These are phyloP conservation scores for Ctenosaura bakeri DNA, from an alignment of 2,797 vertebrate species.

Conservation along the genomic window DNA sequence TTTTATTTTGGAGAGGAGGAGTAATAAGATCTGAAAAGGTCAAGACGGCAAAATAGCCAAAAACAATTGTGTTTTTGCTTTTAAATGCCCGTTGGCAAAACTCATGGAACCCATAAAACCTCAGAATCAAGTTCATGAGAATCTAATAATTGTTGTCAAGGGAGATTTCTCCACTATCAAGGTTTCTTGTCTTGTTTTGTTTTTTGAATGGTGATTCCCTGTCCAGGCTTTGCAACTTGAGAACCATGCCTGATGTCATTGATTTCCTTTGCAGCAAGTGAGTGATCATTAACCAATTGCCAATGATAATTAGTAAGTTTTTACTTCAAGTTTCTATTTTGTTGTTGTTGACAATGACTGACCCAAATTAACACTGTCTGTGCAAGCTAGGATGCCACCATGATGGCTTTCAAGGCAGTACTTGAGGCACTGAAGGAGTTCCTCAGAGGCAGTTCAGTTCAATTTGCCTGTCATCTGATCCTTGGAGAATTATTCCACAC, in stretches of 20 bases:
- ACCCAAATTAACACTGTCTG: conserved; percentile 4
- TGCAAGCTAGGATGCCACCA: conserved; percentile 11
- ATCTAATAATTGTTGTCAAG: neutral
- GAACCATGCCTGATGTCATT: neutral
- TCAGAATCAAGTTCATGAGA: neutral
- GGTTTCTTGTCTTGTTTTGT: too few species aligned
- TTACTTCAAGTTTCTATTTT: neutral
- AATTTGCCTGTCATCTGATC: conserved; percentile 15
- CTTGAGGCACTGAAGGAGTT: neutral
- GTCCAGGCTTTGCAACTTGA: neutral
- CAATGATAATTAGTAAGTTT: neutral
- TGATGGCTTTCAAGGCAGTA: neutral
- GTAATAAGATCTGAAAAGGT: neutral
- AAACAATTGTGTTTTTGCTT: neutral
- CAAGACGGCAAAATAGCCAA: neutral
- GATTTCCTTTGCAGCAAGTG: neutral
- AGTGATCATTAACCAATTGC: neutral
- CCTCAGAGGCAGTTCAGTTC: neutral
- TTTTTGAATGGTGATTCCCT: neutral
- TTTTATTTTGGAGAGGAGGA: neutral
- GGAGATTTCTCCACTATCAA: neutral
- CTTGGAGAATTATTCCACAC: neutral
- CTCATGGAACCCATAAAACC: neutral
- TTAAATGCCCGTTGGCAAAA: neutral
- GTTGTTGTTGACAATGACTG: neutral